A percentile compares a stretch with the other conserved stretches of the same genome.
phyloP scores from a whole-genome alignment of 2,113 vertebrate genomes.

The Aptenodytes patagonicus region DNA sequence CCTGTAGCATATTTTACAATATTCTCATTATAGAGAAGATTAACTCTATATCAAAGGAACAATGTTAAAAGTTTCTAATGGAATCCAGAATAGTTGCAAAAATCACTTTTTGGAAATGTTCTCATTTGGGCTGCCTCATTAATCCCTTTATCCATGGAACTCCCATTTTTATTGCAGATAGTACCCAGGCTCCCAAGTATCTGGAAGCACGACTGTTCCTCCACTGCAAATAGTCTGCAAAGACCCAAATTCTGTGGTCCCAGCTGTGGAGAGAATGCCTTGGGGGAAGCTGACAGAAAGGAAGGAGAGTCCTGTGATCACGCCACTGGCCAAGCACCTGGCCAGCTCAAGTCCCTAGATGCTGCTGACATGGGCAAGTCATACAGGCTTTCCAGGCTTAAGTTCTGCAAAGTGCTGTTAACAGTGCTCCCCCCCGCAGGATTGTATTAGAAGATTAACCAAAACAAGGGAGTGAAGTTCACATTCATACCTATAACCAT shows the following conservation, averaged over 20 bases:
- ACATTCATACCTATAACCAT: accelerated
- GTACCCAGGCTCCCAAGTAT: neutral
- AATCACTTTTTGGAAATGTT: neutral
- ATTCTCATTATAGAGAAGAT: neutral
- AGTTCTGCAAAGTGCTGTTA: neutral
- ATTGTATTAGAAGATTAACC: neutral
- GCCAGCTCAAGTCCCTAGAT: neutral
- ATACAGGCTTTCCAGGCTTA: neutral
- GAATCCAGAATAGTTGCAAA: neutral
- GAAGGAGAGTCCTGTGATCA: accelerated
- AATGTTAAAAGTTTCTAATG: neutral
- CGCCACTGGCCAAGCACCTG: neutral
- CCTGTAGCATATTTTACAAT: neutral
- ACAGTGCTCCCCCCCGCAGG: accelerated
- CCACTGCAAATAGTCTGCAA: neutral
- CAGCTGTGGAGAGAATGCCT: neutral
- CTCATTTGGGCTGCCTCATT: neutral
- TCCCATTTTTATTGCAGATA: neutral
- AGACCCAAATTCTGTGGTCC: neutral
- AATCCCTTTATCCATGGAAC: neutral
- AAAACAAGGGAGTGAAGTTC: neutral
- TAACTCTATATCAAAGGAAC: neutral
- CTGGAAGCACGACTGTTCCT: neutral
- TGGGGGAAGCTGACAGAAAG: neutral
- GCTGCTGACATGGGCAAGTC: neutral